Evolutionary conservation across 2,888 invertebrate species (phyloP).

Genomic region (Lochmaea crataegi): DNA sequence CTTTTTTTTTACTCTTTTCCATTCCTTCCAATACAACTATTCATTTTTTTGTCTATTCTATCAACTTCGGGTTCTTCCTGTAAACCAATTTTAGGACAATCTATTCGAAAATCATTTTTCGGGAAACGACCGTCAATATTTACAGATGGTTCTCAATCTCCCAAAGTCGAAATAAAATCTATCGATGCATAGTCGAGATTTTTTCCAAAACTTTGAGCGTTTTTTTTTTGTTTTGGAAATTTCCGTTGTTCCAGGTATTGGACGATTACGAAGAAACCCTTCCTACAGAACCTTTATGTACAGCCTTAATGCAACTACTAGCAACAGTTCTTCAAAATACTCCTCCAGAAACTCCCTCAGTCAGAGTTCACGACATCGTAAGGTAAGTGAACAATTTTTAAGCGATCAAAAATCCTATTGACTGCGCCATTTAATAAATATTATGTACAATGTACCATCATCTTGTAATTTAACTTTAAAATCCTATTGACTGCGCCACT

Average conservation of each 20-base stretch:
- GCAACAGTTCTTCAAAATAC: conserved; percentile 67
- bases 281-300: conserved; percentile 64
- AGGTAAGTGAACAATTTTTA: conserved; percentile 66
- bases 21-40: too few species aligned
- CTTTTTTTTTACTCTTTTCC: too few species aligned
- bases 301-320: conserved; percentile 67
- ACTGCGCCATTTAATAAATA: too few species aligned
- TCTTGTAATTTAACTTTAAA: neutral
- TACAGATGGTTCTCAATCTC: too few species aligned
- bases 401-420: neutral
- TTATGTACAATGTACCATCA: too few species aligned
- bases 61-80: too few species aligned
- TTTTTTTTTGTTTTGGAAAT: conserved; percentile 15
- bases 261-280: conserved; percentile 58
- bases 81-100: too few species aligned
- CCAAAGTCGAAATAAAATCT: too few species aligned
- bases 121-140: too few species aligned
- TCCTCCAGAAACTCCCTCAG: conserved; percentile 63
- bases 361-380: conserved; percentile 69
- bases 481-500: neutral
- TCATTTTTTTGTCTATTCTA: too few species aligned
- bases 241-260: conserved; percentile 56
- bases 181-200: too few species aligned
- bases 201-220: neutral
- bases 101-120: too few species aligned